Conservation (phyloP, 2,888 invertebrate species). For the Gymnocheta viridis region DNA sequence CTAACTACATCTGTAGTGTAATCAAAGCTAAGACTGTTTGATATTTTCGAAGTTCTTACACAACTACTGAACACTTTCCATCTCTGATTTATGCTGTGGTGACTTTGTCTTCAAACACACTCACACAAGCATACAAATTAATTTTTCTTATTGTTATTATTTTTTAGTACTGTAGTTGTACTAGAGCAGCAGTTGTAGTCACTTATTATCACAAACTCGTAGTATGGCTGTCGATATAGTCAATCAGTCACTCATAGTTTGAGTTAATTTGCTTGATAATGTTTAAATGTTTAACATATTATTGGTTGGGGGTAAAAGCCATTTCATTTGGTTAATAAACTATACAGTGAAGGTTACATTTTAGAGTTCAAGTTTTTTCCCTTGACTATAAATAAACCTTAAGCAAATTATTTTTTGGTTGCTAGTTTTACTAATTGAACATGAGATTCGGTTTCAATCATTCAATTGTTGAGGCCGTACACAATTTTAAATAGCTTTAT, state of each 20-base stretch:
- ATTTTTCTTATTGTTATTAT: not conserved
- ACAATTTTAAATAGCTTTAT: not conserved
- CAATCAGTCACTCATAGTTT: constrained; percentile 18
- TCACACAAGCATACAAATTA: not conserved
- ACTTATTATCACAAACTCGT: constrained; percentile 13
- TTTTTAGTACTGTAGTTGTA: not conserved
- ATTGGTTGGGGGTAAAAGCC: constrained; percentile 33
- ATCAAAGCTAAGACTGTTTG: too few species aligned
- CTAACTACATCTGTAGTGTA: too few species aligned
- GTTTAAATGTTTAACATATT: constrained; percentile 36
- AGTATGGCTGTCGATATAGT: constrained; percentile 9
- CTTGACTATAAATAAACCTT: constrained; percentile 32
- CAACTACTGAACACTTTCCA: not conserved
- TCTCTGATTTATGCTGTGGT: not conserved
- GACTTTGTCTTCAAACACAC: not conserved
- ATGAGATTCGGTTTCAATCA: constrained; percentile 23
- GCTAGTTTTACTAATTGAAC: constrained; percentile 4
- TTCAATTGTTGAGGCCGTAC: not conserved
- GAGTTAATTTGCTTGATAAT: constrained; percentile 47
- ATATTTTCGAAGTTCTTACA: too few species aligned
- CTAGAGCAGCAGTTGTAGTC: not conserved
- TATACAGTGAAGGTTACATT: constrained; percentile 36
- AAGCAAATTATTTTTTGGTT: not conserved
- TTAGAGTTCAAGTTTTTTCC: constrained; percentile 55
- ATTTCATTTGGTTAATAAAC: constrained; percentile 23